phyloP scores from a whole-genome alignment of 2,888 invertebrate species.

The Cheilosia vernalis region DNA sequence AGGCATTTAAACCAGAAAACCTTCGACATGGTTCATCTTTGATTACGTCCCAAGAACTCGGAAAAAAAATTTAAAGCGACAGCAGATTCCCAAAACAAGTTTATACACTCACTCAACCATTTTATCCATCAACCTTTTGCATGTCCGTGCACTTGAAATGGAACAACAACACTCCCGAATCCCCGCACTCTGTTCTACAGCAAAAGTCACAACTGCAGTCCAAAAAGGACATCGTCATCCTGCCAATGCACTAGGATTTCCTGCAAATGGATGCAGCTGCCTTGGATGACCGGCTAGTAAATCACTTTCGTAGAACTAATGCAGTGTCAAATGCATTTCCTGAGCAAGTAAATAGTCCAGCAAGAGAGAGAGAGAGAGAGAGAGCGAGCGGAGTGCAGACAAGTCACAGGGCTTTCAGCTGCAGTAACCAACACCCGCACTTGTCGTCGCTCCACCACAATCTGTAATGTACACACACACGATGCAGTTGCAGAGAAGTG shows the following conservation, averaged over 20 bases:
- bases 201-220: conserved; percentile 12
- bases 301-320: conserved; percentile 69
- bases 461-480: not conserved
- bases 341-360: conserved; percentile 8
- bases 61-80: no score
- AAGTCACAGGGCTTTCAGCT: conserved; percentile 16
- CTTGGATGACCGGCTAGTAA: conserved; percentile 63
- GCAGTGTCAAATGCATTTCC: conserved; percentile 72
- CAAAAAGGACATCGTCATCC: conserved; percentile 42
- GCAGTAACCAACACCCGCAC: conserved; percentile 38
- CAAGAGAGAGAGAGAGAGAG: not conserved
- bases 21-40: no score
- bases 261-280: conserved; percentile 49
- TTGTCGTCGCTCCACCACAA: conserved; percentile 45
- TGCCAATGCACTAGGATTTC: conserved; percentile 33
- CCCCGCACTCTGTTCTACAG: not conserved
- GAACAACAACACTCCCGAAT: not conserved
- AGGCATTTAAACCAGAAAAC: not conserved
- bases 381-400: conserved; percentile 4
- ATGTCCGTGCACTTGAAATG: conserved; percentile 11
- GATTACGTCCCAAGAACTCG: no score
- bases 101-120: not conserved
- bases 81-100: not conserved
- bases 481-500: conserved; percentile 54
- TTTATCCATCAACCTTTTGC: conserved; percentile 12